Evolutionary conservation across 2,113 vertebrate species (phyloP).

Genomic region (Percina caprodes): DNA sequence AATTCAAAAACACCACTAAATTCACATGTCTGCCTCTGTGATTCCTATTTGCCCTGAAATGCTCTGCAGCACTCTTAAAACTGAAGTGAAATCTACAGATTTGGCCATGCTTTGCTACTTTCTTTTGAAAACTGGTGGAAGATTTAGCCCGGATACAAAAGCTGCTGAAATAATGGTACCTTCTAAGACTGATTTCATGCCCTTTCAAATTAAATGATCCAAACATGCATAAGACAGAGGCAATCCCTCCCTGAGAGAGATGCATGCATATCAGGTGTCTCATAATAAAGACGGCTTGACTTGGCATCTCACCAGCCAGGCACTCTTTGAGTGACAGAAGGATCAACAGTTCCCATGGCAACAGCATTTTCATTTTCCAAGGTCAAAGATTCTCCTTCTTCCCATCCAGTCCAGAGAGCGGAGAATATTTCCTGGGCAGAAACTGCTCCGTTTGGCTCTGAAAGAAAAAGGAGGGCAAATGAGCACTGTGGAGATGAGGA

Average conservation of each 20-base stretch:
- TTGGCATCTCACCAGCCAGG: constrained; percentile 88
- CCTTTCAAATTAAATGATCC: constrained; percentile 44
- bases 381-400: constrained; percentile 89
- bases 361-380: constrained; percentile 94
- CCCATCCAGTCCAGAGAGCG: constrained; percentile 76
- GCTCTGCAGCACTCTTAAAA: background rate
- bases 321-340: constrained; percentile 92
- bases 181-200: constrained; percentile 11
- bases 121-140: background rate
- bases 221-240: constrained; percentile 24
- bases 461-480: constrained; percentile 43
- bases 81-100: background rate
- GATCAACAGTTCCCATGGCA: constrained; percentile 96
- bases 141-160: constrained; percentile 11
- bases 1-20: background rate
- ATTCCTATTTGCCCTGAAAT: background rate
- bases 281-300: constrained; percentile 83
- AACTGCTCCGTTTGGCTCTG: constrained; percentile 62
- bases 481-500: constrained; percentile 34
- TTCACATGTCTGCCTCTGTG: background rate
- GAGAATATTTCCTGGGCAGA: constrained; percentile 67
- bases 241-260: constrained; percentile 53
- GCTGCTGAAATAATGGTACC: background rate
- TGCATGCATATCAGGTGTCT: constrained; percentile 84
- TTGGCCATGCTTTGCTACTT: background rate